Percentiles rank a stretch among this genome's conserved stretches.
phyloP scores from a whole-genome alignment of 2,113 vertebrate species.

The Poeciliopsis retropinna region DNA sequence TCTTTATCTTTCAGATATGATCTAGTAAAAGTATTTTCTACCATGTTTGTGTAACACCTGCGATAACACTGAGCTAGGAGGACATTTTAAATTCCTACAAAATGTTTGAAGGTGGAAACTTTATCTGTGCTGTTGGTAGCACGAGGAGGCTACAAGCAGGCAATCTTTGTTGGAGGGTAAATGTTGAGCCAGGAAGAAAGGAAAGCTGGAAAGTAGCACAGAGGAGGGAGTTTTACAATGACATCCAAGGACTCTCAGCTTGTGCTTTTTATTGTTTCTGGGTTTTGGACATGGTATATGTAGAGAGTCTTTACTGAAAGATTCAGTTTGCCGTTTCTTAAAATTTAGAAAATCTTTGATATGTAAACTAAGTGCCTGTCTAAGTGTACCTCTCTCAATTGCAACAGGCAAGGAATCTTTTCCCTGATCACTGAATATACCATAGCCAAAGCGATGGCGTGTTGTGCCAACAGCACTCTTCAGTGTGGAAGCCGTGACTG shows the following conservation, averaged over 20 bases:
- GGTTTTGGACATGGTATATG: not conserved
- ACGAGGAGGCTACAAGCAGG: slow-evolving; percentile 39
- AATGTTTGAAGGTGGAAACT: slow-evolving; percentile 87
- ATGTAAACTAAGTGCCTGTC: not conserved
- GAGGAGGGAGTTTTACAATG: slow-evolving; percentile 63
- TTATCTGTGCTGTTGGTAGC: slow-evolving; percentile 80
- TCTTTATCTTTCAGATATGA: slow-evolving; percentile 83
- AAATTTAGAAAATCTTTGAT: no score
- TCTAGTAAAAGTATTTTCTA: slow-evolving; percentile 92
- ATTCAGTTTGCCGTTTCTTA: no score
- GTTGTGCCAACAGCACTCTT: not conserved
- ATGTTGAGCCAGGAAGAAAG: slow-evolving; percentile 49
- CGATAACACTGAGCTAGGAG: slow-evolving; percentile 93
- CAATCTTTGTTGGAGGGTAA: slow-evolving; percentile 49
- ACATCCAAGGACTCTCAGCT: slow-evolving; percentile 31
- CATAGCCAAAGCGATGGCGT: not conserved
- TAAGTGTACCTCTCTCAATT: slow-evolving; percentile 54
- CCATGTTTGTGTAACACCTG: slow-evolving; percentile 89
- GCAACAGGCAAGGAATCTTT: slow-evolving; percentile 34
- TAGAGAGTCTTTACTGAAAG: no score
- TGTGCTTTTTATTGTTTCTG: slow-evolving; percentile 27
- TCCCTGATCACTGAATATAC: not conserved
- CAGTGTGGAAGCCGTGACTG: not conserved
- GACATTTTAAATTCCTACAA: slow-evolving; percentile 82
- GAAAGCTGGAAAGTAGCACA: slow-evolving; percentile 49